Evolutionary conservation across 1,140 invertebrate species (phyloP).

Genomic region (Kradibia gibbosae): DNA sequence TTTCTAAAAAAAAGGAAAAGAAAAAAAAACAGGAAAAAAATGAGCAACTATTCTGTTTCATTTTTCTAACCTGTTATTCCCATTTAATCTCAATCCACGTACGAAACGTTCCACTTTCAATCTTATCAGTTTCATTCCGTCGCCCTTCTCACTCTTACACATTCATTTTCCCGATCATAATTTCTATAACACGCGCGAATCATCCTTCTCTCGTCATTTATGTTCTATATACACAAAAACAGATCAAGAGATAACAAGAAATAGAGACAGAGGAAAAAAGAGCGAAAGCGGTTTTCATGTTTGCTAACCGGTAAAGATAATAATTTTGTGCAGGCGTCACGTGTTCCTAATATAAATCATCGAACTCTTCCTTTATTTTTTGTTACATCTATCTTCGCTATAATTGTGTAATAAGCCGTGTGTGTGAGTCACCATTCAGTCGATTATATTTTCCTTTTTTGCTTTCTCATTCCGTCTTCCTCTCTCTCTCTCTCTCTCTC

Average conservation of each 20-base stretch:
- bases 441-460: slow-evolving; percentile 35
- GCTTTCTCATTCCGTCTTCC: too few relatives aligned
- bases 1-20: not conserved
- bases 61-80: slow-evolving; percentile 2
- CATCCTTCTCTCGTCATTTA: not conserved
- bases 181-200: not conserved
- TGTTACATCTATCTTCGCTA: slow-evolving; percentile 53
- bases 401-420: slow-evolving; percentile 66
- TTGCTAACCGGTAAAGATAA: slow-evolving; percentile 61
- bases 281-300: not conserved
- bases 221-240: not conserved
- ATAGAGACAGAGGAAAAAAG: not conserved
- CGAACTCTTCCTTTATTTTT: slow-evolving; percentile 45
- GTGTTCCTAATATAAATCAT: slow-evolving; percentile 70
- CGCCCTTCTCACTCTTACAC: not conserved
- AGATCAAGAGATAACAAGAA: not conserved
- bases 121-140: slow-evolving; percentile 36
- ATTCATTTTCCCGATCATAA: not conserved
- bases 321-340: slow-evolving; percentile 66
- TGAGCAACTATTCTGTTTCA: not conserved
- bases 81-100: slow-evolving; percentile 30
- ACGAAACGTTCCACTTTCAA: slow-evolving; percentile 21
- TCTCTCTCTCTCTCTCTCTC: not conserved
- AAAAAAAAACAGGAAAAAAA: slow-evolving; percentile 1
- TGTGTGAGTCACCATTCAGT: slow-evolving; percentile 33